Evolutionary conservation across 2,888 invertebrate genomes (phyloP), one percentile per base, ranked within the genome.

Genomic region (Trichogramma dendrolimi): DNA sequence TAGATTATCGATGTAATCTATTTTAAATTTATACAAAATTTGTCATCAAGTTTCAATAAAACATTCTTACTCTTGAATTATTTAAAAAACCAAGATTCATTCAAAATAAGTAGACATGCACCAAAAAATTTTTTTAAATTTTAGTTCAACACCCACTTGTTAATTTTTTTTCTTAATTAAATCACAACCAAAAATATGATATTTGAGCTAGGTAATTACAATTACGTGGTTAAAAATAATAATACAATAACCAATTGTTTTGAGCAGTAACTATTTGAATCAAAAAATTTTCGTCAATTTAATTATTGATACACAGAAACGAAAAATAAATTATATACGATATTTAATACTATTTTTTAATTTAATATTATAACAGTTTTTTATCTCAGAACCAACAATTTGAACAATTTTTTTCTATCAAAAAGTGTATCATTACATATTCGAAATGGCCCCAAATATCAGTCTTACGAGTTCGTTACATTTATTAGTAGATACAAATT

Each of bases 391-490:
- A 52, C 46, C 62, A 61, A 56, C 41, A 55, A 43, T 55, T 56
- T 58, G 56, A 48, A 57, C 41, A 50, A 57, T 47, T 59, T 61
- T 43, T 53, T 38, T 51, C 7, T 60, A 59, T 58, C 27, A 27
- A 27, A 27, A 27, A 27, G 27, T 27, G 27, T 27, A 2, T 27
- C 58, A 4, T 58, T 57, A 39, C 38, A 11, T 38, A 62, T 66
- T 72, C 55, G 62, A 70, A 72, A 73, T 77, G 77, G 75, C 75
- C 77, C 77, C 77, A 72, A 72, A 69, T 70, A 70, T 78, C 77
- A 78, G 78, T 78, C 78, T 78, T 77, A 71, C 66, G 58, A 56
- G 68, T 71, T 67, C 68, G 64, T 72, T 67, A 69, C 59, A 59
- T 63, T 64, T 68, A 69, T 65, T 60, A 67, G 71, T 71, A 71